These are phyloP conservation scores for Brachirus orientalis DNA, from an alignment of 2,113 vertebrate genomes.

Conservation along the genomic window DNA sequence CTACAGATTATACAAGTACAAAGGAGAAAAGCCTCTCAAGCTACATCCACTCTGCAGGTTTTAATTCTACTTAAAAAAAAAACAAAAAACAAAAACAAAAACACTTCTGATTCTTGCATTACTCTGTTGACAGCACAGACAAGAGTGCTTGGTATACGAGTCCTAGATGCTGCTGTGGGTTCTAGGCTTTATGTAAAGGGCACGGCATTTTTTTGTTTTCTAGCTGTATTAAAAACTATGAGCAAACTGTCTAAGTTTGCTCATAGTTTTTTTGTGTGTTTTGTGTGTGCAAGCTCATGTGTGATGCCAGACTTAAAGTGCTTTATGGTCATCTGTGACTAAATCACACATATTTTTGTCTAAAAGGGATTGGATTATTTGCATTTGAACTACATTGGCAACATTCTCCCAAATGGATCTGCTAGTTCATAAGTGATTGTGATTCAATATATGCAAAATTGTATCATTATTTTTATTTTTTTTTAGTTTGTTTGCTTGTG, in stretches of 20 bases:
- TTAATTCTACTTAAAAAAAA: not conserved
- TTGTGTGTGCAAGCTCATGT: too few relatives aligned
- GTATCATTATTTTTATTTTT: too few relatives aligned
- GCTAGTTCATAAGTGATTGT: too few relatives aligned
- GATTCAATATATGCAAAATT: too few relatives aligned
- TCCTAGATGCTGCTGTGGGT: not conserved
- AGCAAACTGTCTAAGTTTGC: too few relatives aligned
- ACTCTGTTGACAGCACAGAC: conserved; percentile 17
- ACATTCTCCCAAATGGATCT: too few relatives aligned
- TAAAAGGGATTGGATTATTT: not conserved
- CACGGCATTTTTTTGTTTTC: not conserved
- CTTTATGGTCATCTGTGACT: not conserved
- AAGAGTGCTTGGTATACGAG: conserved; percentile 8
- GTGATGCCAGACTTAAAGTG: too few relatives aligned
- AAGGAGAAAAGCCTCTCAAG: not conserved
- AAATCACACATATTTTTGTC: not conserved
- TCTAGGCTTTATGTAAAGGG: conserved; percentile 7
- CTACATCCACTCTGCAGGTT: not conserved
- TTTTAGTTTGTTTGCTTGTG: too few relatives aligned
- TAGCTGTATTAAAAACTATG: too few relatives aligned
- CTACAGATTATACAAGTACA: not conserved
- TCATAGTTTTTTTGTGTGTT: too few relatives aligned
- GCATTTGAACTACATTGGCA: too few relatives aligned
- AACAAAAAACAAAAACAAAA: not conserved
- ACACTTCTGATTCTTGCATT: conserved; percentile 9